Base-by-base conservation (phyloP, 92 coral and sea anemone species). In the Phenganax subtilis region DNA sequence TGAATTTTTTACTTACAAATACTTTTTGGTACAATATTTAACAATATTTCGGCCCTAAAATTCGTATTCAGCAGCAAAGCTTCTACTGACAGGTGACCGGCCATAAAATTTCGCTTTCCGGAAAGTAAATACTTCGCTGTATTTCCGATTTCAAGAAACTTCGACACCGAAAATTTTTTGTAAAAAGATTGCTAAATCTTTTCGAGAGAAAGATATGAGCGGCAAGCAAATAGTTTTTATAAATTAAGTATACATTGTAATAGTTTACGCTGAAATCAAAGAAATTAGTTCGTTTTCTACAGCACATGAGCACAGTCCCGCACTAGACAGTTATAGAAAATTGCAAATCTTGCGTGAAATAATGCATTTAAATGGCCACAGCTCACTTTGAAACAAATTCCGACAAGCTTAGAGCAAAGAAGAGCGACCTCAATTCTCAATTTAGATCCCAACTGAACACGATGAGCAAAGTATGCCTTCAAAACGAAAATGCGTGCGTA, bases 41-140 rank as follows among this genome's bases (percentile, higher is more conserved):
- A 64, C 8, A 37, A 68, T 16, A 14, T 9, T 68, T 12, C 31
- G 53, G 44, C 54, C 47, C 53, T 28, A 9, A 4, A 14, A 30
- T 16, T 68, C 15, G 0, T 68, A 68, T 30, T 68, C 47, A 30
- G 16, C 73, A 17, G 73, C 67, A 61, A 61, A 28, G 25, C 27
- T 61, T 61, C n/a, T n/a, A 61, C 73, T 37, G 73, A 68, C 73
- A 37, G 73, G 73, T 68, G 73, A 68, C 73, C 73, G 54, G 31
- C 10, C 10, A 28, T 12, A 68, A 68, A 68, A 68, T 7, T 25
- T 68, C 73, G 73, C 52, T 30, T 68, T 30, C 47, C 54, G 10
- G 47, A 51, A 68, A 68, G 12, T 7, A 53, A 53, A 68, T 25
- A 68, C 10, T 30, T 51, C 67, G 12, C 25, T 6, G 73, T 68